Base-by-base conservation (phyloP, 2,888 invertebrate species). In the Drosophila mayaguana region DNA sequence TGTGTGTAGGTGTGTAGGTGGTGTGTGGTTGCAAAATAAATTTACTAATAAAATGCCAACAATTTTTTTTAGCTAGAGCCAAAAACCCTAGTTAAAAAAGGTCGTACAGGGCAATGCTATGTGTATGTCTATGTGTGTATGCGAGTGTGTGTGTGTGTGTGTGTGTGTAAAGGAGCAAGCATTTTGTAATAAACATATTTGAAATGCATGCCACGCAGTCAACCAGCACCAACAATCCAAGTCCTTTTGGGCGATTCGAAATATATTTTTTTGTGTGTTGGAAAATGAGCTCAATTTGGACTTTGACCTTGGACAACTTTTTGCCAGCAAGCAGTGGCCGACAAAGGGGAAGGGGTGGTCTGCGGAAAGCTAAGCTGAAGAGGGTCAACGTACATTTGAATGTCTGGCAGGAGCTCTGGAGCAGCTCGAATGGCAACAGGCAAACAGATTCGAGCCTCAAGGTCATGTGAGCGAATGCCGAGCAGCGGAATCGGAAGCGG, bases 131-230 rank as follows among this genome's bases (percentile, higher is more conserved):
- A 4, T 5, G 9, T n/a, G 18, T 18, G 34, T 20, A 43, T 34
- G 25, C 48, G 2, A 12, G 4, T 43, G 38, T n/a, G n/a, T 18
- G 28, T 18, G 50, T 42, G 40, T 54, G 50, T 46, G n/a, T 54
- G 54, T 18, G 43, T 55, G 42, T 36, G 32, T 60, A 67, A 72
- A 75, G 74, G 72, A 80, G 77, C 63, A 75, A 77, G 75, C 75
- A 83, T 75, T 80, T 80, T 74, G 82, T 83, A 86, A 86, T 86
- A 80, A 86, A 80, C 82, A 86, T 83, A 86, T 83, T 86, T 83
- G 56, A 78, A 83, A 82, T 82, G 82, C 86, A 82, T 80, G 82
- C 86, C 82, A 86, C 86, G 86, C 80, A 78, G 70, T 51, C 65
- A 40, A 16, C 16, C 45, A 53, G 34, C 64, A 74, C 12, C 67